phyloP scores from a whole-genome alignment of 1,140 invertebrate species.

The Diorhabda sublineata region DNA sequence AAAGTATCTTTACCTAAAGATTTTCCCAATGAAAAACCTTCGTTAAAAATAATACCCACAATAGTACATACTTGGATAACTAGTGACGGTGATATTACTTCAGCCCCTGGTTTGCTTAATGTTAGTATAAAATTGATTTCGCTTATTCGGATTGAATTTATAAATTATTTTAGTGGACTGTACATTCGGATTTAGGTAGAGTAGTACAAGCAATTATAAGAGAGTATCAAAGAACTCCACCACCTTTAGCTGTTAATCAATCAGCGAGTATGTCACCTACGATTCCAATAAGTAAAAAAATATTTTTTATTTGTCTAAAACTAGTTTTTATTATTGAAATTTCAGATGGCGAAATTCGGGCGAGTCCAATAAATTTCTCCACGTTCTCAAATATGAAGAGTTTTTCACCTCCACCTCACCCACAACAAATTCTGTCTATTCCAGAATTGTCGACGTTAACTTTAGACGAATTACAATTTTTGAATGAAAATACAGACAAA shows the following conservation, averaged over 20 bases:
- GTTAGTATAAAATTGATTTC: slow-evolving; percentile 45
- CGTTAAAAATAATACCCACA: slow-evolving; percentile 61
- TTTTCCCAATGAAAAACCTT: slow-evolving; percentile 71
- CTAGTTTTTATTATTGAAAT: slow-evolving; percentile 9
- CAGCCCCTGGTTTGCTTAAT: slow-evolving; percentile 68
- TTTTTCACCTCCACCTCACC: slow-evolving; percentile 36
- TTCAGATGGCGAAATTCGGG: slow-evolving; percentile 35
- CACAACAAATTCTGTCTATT: slow-evolving; percentile 44
- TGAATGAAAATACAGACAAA: slow-evolving; percentile 62
- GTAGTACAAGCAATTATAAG: slow-evolving; percentile 74
- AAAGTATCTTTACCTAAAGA: slow-evolving; percentile 60
- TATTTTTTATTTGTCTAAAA: too few species aligned
- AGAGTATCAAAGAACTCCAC: slow-evolving; percentile 67
- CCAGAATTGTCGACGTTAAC: slow-evolving; percentile 64
- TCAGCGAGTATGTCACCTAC: slow-evolving; percentile 39
- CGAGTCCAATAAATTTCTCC: slow-evolving; percentile 36
- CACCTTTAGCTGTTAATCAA: slow-evolving; percentile 48
- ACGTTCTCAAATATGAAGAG: slow-evolving; percentile 27
- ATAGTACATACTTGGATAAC: slow-evolving; percentile 67
- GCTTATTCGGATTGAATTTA: background rate
- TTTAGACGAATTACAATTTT: slow-evolving; percentile 63
- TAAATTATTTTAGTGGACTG: slow-evolving; percentile 57
- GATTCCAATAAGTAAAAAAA: slow-evolving; percentile 40
- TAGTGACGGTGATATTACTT: slow-evolving; percentile 59
- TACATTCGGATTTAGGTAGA: slow-evolving; percentile 71